Base-by-base conservation (phyloP, 2,888 invertebrate species). In the Nephrotoma appendiculata region DNA sequence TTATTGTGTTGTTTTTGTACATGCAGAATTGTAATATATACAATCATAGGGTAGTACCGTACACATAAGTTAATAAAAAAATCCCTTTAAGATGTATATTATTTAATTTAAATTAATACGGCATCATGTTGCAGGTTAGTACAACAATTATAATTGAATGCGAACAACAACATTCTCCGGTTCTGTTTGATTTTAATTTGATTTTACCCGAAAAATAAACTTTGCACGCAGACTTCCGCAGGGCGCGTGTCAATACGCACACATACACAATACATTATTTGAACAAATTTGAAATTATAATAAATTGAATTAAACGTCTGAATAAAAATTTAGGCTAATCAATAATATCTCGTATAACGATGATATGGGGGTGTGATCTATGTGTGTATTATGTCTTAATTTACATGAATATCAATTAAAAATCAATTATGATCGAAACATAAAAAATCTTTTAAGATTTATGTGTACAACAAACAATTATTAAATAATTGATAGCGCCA, bases 71-170 rank as follows among this genome's bases (percentile, higher is more conserved):
- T 48, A 48, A 48, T 12, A 48, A 48, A 12, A 12, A 12, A 48
- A 84, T 84, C 43, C 43, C 84, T 84, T 42, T 42, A 71, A 41
- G 84, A 42, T 84, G 84, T 84, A 15, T 6, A 42, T 7, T 6
- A 42, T 7, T 84, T 84, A 43, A 84, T 42, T 85, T 85, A 85
- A 44, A 85, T 85, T 85, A 85, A 85, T 85, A 44, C 85, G 85
- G 85, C 85, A 85, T 85, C 85, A 85, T 85, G 85, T 85, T 85
- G 85, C 85, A 85, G 85, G 85, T 85, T 85, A 85, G 85, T 15
- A 52, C 31, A 31, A 31, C 31, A 31, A 31, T 31, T 71, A 31
- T 15, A 71, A 71, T 85, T 31, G 45, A 85, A 19, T 85, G n/a
- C n/a, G 5, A 85, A 41, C 43, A 41, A 85, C 19, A 44, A 85